Base-by-base conservation (phyloP, 2,888 invertebrate genomes). In the Hirudinaria manillensis region DNA sequence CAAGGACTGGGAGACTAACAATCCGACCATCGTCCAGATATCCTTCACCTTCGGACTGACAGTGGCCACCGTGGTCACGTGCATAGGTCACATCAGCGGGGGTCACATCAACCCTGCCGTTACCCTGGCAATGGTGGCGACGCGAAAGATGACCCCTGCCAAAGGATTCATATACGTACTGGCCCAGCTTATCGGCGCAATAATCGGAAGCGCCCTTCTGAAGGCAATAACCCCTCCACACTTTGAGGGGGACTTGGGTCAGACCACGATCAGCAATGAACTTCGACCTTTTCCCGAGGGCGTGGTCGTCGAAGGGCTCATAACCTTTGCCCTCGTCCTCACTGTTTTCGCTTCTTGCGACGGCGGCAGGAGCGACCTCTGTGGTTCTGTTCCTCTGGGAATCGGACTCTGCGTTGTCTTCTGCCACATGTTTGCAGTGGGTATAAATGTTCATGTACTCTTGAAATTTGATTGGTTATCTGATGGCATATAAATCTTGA, bases 101-200 rank as follows among this genome's bases (percentile, higher is more conserved):
- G 83, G 83, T 1, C 85, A 86, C 77, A 81, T 86, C 78, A 86
- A 86, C 73, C 85, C 86, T 0, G 85, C 85, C 2, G 83, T 86
- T 2, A 84, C 85, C 1, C 2, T 74, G 7, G 77, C 74, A 21
- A 88, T 94, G 86, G 86, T 93, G 74, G 89, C 90, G 16, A 89
- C 91, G 13, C 92, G 94, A 13, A 90, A 91, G 81, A 90, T 93
- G 73, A 90, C 91, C 80, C 86, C 92, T 7, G n/a, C 73, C 10
- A 66, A 68, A 53, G 66, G 90, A 3, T 10, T 78, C 13, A 27
- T 74, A 53, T 94, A 94, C 86, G 88, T 94, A 72, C 83, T 92
- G 70, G 90, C 89, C 0, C 94, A 94, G 85, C 91, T 92, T 83
- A 85, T 90, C 3, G 94, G 94, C 56, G 91, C 92, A 0, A 89